These are phyloP conservation scores for Xiphophorus maculatus DNA, from an alignment of 2,113 vertebrate species.

Conservation along the genomic window DNA sequence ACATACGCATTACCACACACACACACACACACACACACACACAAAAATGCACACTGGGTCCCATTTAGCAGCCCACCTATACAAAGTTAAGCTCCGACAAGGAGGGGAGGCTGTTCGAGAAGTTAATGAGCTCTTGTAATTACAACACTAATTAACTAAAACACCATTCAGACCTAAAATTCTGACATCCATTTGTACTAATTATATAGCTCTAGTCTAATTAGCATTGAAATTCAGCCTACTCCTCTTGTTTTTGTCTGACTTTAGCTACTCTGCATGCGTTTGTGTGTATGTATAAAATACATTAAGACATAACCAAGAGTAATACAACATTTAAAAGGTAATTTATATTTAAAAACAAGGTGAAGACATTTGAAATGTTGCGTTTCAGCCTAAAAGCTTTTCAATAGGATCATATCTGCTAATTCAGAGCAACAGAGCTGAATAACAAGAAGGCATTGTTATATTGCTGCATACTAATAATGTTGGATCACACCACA, in stretches of 20 bases:
- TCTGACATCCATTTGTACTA: conserved; percentile 88
- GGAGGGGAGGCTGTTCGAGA: conserved; percentile 75
- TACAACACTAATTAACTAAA: conserved; percentile 89
- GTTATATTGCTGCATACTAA: conserved; percentile 1
- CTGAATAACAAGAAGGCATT: conserved; percentile 23
- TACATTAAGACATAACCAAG: conserved; percentile 26
- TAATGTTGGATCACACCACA: background rate
- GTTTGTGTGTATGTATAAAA: conserved; percentile 21
- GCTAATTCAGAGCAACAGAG: conserved; percentile 8
- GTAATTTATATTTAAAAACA: conserved; percentile 26
- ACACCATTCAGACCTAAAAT: conserved; percentile 87
- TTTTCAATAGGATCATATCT: conserved; percentile 4
- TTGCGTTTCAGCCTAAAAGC: conserved; percentile 12
- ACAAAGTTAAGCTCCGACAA: conserved; percentile 73
- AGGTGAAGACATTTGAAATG: conserved; percentile 1
- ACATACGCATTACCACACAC: conserved; percentile 19
- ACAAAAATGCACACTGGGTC: conserved; percentile 21
- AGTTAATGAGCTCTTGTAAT: conserved; percentile 88
- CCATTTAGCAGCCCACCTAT: conserved; percentile 72
- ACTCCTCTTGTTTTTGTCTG: conserved; percentile 75
- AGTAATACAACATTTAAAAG: conserved; percentile 16
- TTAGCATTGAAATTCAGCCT: conserved; percentile 84
- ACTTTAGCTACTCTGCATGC: conserved; percentile 24
- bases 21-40: conserved; percentile 34
- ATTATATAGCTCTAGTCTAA: conserved; percentile 84